phyloP scores from a whole-genome alignment of 2,113 vertebrate species.

The Cynocephalus volans region DNA sequence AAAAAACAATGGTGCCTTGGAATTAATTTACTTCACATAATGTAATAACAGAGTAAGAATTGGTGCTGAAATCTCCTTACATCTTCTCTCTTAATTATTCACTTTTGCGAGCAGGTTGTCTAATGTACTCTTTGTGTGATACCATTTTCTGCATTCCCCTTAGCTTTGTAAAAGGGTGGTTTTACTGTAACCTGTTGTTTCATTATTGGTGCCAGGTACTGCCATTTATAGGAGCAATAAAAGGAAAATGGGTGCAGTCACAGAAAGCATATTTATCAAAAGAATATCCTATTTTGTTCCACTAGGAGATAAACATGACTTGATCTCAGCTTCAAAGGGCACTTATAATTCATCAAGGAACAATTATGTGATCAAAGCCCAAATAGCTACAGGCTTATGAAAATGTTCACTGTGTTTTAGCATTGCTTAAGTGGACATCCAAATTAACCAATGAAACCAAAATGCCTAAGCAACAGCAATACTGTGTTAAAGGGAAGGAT shows the following conservation, averaged over 20 bases:
- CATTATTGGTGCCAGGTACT: neutral
- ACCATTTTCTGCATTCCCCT: neutral
- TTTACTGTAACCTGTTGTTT: neutral
- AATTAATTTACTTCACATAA: slow-evolving; percentile 28
- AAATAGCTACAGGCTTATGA: no score
- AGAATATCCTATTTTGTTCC: slow-evolving; percentile 16
- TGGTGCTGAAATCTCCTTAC: neutral
- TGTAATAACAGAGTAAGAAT: slow-evolving; percentile 17
- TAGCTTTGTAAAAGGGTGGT: slow-evolving; percentile 12
- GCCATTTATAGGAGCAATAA: neutral
- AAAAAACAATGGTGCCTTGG: neutral
- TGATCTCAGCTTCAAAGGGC: neutral
- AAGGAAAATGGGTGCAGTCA: neutral
- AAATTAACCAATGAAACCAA: neutral
- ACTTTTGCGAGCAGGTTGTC: neutral
- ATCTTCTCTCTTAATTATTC: neutral
- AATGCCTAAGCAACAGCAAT: no score
- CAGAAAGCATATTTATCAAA: slow-evolving; percentile 11
- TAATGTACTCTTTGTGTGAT: neutral
- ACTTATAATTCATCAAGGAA: slow-evolving; percentile 46
- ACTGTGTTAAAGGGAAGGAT: no score
- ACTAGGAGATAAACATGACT: slow-evolving; percentile 15
- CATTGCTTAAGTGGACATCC: slow-evolving; percentile 25
- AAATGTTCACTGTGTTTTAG: no score
- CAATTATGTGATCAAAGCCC: no score